phyloP scores from a whole-genome alignment of 1,140 invertebrate species.

The Wiebesia pumilae region DNA sequence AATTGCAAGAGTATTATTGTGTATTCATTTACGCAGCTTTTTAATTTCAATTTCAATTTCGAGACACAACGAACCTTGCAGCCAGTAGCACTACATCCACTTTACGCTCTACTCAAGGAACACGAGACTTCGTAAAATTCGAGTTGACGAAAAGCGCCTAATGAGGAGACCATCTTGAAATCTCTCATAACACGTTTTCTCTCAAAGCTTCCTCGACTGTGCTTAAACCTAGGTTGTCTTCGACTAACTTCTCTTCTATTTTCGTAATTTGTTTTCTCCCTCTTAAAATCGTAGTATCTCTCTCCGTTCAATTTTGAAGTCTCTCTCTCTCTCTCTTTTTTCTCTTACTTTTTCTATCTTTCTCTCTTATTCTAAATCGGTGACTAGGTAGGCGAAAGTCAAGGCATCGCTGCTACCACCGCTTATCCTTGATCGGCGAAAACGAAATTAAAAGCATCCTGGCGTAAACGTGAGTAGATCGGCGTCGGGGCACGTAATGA shows the following conservation, averaged over 20 bases:
- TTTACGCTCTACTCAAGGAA: neutral
- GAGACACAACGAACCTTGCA: too few relatives aligned
- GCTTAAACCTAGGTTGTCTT: neutral
- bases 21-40: too few relatives aligned
- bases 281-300: neutral
- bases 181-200: neutral
- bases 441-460: constrained; percentile 50
- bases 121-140: neutral
- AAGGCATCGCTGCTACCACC: neutral
- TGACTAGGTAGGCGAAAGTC: neutral
- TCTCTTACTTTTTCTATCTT: neutral
- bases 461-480: constrained; percentile 28
- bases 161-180: neutral
- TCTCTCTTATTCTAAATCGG: neutral
- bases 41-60: too few relatives aligned
- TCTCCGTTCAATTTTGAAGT: neutral
- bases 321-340: neutral
- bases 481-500: constrained; percentile 47
- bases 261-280: neutral
- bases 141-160: constrained; percentile 17
- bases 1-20: too few relatives aligned
- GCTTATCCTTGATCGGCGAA: neutral
- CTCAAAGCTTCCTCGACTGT: neutral
- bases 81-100: too few relatives aligned
- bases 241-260: neutral